A percentile compares a stretch with the other conserved stretches of the same genome.
Conservation (phyloP, 2,797 vertebrate genomes). For the Spinus pinus region DNA sequence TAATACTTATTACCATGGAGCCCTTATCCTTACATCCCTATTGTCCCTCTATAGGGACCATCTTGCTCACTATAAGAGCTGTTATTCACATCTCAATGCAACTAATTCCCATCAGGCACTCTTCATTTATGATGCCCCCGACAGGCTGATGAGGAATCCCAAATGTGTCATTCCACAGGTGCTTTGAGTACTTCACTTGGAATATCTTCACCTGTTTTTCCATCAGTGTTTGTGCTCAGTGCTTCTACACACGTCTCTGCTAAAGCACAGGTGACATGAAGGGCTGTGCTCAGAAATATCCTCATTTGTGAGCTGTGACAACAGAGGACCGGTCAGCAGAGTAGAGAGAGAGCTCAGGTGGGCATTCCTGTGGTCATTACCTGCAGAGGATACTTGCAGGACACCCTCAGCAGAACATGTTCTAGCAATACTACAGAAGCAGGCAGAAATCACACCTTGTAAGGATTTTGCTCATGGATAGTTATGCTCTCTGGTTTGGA, state of each 20-base stretch:
- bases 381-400: neutral
- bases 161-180: neutral
- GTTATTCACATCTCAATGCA: neutral
- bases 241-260: neutral
- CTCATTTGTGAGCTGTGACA: neutral
- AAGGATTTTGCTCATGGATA: neutral
- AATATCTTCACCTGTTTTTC: neutral
- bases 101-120: neutral
- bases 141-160: neutral
- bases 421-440: neutral
- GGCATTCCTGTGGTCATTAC: neutral
- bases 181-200: neutral
- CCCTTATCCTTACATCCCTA: neutral
- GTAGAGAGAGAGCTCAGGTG: neutral
- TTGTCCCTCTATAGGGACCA: fast-evolving
- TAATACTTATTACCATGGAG: neutral
- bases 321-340: neutral
- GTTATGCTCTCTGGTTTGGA: neutral
- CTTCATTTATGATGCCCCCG: neutral
- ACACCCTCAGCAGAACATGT: neutral
- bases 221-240: neutral
- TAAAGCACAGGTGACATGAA: fast-evolving
- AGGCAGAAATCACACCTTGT: neutral
- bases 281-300: neutral
- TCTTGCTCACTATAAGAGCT: neutral